Base-by-base conservation (phyloP, 1,140 invertebrate species). In the Argopecten irradians region DNA sequence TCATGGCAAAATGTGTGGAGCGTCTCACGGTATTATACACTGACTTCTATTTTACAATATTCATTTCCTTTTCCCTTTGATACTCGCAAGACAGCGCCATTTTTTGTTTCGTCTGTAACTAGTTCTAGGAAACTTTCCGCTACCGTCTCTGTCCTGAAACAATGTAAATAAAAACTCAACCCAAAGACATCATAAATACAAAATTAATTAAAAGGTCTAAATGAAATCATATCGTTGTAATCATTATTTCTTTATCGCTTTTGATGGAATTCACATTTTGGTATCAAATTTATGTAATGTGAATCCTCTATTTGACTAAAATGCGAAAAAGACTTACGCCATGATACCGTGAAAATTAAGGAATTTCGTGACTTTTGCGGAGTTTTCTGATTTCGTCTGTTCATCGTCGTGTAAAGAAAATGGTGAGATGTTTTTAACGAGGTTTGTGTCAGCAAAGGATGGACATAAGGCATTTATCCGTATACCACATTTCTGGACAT, bases 391-490 rank as follows among this genome's bases (percentile, higher is more conserved):
- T 14, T 71, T 87, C 0, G 84, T 83, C 34, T 89, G 34, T 32
- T 11, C 55, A 16, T 71, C 55, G 14, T 71, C 55, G n/a, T 71
- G 55, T 28, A 71, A n/a, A 28, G 55, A 28, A 71, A 71, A 71
- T 71, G 55, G 55, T 7, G 55, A 16, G 0, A 93, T 32, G 0
- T 84, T 34, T 22, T 32, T 86, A 14, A 92, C 87, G 8, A 93
- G 84, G 11, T 88, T 34, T 14, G 93, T 93, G 71, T 93, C 93
- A 11, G 87, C 91, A 82, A 93, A 93, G 3, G 92, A 84, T 35
- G 93, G 93, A 88, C 92, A 93, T 13, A 92, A 36, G 0, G 88
- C 84, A 84, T 92, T 92, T 34, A 93, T 82, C 1, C 93, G 71
- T 0, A 93, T 89, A 5, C 92, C 92, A 39, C 84, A 89, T 13